Percentiles rank a stretch among this genome's conserved stretches.
Conservation (phyloP, 2,113 vertebrate genomes). For the Hucho hucho region DNA sequence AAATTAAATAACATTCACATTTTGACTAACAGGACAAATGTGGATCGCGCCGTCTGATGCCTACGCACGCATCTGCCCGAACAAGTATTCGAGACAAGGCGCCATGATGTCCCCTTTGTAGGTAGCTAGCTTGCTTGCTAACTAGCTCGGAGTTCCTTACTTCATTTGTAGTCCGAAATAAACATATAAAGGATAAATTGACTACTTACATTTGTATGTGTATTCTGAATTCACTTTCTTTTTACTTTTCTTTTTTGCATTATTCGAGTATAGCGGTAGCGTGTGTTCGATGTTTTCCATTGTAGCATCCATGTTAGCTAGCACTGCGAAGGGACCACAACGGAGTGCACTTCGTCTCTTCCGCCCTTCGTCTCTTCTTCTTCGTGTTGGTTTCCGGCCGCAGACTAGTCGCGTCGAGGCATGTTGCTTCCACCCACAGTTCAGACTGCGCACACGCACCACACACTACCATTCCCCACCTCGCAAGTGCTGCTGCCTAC, state of each 20-base stretch:
- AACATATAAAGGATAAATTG: not conserved
- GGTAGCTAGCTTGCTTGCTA: not conserved
- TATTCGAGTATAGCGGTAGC: too few relatives aligned
- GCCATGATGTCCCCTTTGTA: conserved; percentile 24
- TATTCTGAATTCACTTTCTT: conserved; percentile 29
- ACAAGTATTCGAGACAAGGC: conserved; percentile 4
- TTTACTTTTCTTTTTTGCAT: too few relatives aligned
- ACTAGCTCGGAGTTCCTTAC: not conserved
- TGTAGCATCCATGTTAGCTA: conserved; percentile 3
- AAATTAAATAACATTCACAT: too few relatives aligned
- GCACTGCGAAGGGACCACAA: conserved; percentile 34
- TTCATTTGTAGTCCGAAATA: not conserved
- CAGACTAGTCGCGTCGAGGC: too few relatives aligned
- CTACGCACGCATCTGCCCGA: not conserved
- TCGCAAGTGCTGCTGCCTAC: too few relatives aligned
- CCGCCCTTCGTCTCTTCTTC: conserved; percentile 17
- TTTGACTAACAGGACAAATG: not conserved
- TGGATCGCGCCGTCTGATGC: not conserved
- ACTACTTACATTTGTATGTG: conserved; percentile 63
- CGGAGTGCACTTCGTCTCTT: conserved; percentile 40
- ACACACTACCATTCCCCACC: too few relatives aligned
- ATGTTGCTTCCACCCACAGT: too few relatives aligned
- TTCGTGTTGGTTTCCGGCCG: not conserved
- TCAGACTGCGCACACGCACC: too few relatives aligned
- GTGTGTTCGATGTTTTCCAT: conserved; percentile 17